Percentiles rank a stretch among this genome's conserved stretches.
These are phyloP conservation scores for Bujurquina vittata DNA, from an alignment of 2,113 vertebrate genomes.

Conservation along the genomic window DNA sequence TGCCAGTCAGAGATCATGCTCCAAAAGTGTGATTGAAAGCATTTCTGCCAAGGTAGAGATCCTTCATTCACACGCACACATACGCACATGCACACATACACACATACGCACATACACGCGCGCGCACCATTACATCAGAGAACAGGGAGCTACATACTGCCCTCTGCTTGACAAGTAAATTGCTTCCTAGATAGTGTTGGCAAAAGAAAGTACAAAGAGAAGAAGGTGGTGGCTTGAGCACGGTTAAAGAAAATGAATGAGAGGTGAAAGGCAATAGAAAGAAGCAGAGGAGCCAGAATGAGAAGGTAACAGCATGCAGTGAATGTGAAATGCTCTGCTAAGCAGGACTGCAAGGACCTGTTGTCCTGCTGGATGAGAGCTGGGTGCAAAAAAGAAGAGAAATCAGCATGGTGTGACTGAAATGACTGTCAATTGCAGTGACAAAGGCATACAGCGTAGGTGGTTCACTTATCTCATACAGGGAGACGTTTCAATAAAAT, in stretches of 20 bases:
- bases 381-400: conserved; percentile 52
- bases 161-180: conserved; percentile 74
- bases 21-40: conserved; percentile 47
- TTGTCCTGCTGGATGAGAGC: conserved; percentile 64
- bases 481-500: conserved; percentile 12
- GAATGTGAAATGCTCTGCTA: conserved; percentile 59
- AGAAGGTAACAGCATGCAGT: conserved; percentile 48
- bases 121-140: conserved; percentile 40
- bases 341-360: conserved; percentile 30
- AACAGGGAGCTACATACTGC: conserved; percentile 28
- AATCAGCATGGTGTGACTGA: conserved; percentile 26
- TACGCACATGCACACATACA: conserved; percentile 4
- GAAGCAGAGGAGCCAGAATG: conserved; percentile 33
- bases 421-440: background rate
- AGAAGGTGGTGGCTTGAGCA: conserved; percentile 33
- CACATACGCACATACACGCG: conserved; percentile 8
- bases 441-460: background rate
- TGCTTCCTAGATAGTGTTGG: conserved; percentile 62
- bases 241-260: conserved; percentile 60
- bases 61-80: background rate
- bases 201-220: conserved; percentile 36
- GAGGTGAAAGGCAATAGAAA: conserved; percentile 53
- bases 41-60: conserved; percentile 40
- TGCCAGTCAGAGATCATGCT: conserved; percentile 44
- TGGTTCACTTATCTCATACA: background rate